Evolutionary conservation across 2,797 vertebrate genomes (phyloP), one percentile per base, ranked within the genome.

Genomic region (Vespertilio murinus): DNA sequence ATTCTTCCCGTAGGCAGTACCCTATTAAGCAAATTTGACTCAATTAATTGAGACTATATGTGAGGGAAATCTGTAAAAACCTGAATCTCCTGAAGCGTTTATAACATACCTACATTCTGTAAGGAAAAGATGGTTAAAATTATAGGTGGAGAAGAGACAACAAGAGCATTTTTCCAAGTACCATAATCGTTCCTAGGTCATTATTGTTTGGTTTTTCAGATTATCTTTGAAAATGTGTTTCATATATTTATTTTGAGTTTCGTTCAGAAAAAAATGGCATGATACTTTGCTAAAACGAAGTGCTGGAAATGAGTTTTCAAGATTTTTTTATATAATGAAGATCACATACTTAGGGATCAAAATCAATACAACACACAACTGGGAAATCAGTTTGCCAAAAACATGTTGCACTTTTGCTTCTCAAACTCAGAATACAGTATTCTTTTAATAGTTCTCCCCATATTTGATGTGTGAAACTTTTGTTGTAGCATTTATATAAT

Each of bases 241-340:
- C n/a, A 75, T 30, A 54, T 85, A 84, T 64, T 94, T 45, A 88
- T 85, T 88, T 73, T 83, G 35, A 93, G 14, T 64, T 90, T 80
- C 80, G 88, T 74, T 94, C 52, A 78, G 33, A 67, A 23, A 67
- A 23, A 84, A 82, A 83, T 13, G 54, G 1, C 25, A 40, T 56
- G 54, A 42, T 40, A 47, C 3, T 91, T 47, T 78, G 17, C 4
- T 90, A 77, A 96, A 93, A 75, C 9, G 56, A 85, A 88, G 30
- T 87, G 9, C 23, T 88, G 3, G 13, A 88, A 69, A 73, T 79
- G 9, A 91, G 16, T 85, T 87, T 49, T 67, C 13, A 77, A 85
- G 22, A 38, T 56, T 45, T 73, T 73, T 54, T 70, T 25, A 71
- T 17, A 5, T 42, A 64, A 77, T 40, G 1, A 28, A 73, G 17